Evolutionary conservation across 2,888 invertebrate genomes (phyloP).

Genomic region (Ernsta delagoae): DNA sequence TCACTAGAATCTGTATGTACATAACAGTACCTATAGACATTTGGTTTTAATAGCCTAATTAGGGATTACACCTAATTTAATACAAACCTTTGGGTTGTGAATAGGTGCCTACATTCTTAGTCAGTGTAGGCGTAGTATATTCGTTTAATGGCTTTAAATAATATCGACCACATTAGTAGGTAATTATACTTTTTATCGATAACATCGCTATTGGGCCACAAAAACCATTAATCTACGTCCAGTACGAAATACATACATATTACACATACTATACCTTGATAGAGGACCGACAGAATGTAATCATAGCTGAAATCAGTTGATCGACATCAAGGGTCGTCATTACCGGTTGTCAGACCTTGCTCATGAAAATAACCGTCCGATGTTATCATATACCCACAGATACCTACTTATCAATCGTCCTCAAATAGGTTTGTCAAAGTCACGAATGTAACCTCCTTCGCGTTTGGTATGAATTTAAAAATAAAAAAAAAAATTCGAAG

Average conservation of each 20-base stretch:
- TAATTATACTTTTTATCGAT: not conserved
- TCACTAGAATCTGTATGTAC: no score
- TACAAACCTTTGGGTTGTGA: no score
- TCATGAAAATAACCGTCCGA: slow-evolving; percentile 12
- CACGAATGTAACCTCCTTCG: no score
- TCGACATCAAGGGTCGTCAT: slow-evolving; percentile 11
- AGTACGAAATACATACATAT: not conserved
- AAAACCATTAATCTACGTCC: not conserved
- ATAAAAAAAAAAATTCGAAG: no score
- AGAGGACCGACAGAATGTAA: not conserved
- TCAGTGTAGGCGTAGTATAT: not conserved
- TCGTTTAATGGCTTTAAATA: no score
- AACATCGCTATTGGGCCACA: slow-evolving; percentile 3
- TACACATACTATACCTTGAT: not conserved
- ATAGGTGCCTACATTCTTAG: no score
- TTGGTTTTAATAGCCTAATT: no score
- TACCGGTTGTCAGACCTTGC: slow-evolving; percentile 18
- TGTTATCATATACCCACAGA: not conserved
- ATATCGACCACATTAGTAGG: not conserved
- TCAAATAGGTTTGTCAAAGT: no score
- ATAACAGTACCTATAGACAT: no score
- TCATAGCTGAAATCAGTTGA: slow-evolving; percentile 7
- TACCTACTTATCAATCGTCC: no score
- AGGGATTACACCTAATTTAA: no score
- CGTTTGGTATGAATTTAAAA: no score